Evolutionary conservation across 2,888 invertebrate species (phyloP), one percentile per base, ranked within the genome.

Genomic region (Drosophila niveifrons): DNA sequence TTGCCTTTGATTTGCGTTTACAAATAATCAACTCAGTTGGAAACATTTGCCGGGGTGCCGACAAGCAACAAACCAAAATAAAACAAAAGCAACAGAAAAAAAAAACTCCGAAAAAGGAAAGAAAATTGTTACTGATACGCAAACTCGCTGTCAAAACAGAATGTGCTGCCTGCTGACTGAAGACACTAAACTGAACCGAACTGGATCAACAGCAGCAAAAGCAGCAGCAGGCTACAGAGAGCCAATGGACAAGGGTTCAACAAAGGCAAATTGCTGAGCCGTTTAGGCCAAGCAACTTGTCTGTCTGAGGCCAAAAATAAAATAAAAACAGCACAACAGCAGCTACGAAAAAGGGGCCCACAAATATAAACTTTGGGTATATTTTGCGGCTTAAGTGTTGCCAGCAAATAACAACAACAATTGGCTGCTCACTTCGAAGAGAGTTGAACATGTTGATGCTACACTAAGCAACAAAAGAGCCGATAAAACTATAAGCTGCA

Each of bases 11-110:
- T 82, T 82, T 80, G 70, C 66, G 78, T 65, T 68, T 50, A 56
- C 46, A 72, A 68, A 83, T 78, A 88, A 82, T 82, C 82, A 82
- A 83, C 85, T 83, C 83, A 71, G 83, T 75, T 88, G 83, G 83
- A 83, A 83, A 85, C 73, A 75, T 83, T 78, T 39, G 53, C 13
- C 18, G 41, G 63, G 58, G 51, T 62, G 59, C 65, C 62, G 62
- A 62, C 65, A 55, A 44, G 34, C 34, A 36, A 36, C 34, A 36
- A 36, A 36, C 36, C 36, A 36, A 36, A 36, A 36, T 36, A 36
- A 41, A 29, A 17, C 28, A 23, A 36, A 11, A 18, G 9, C 36
- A n/a, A n/a, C n/a, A n/a, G n/a, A 10, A 34, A 3, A 36, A 36
- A 36, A 36, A 36, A n/a, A 23, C 23, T 23, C 23, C 23, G 23